Evolutionary conservation across 2,888 invertebrate genomes (phyloP), one percentile per base, ranked within the genome.

Genomic region (Erpobdella octoculata): DNA sequence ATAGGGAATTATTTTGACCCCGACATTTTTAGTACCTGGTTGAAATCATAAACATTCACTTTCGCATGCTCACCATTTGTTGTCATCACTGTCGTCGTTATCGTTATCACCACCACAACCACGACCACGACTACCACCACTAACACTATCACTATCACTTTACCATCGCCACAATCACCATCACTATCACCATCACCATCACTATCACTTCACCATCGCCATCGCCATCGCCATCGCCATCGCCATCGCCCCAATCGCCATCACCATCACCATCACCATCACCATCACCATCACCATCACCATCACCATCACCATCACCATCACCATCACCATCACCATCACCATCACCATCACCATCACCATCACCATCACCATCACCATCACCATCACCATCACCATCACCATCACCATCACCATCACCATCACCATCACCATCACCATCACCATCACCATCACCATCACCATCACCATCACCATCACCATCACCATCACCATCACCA

Each of bases 321-420:
- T 46, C 46, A 71, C 18, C 46, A 71, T 65, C 41, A 65, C 6
- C 46, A 64, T 71, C 38, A 71, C 64, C 41, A 64, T 71, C 41
- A 71, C 64, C 41, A 36, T 64, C 41, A 64, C 64, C 46, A 64
- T 71, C 41, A 64, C 37, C 25, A 64, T 41, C 48, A 71, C 65
- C 31, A 59, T 70, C 37, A 65, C 41, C 46, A 65, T 41, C 31
- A 65, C 46, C 46, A 46, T 71, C 66, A 66, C 64, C 64, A 64
- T 64, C 64, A 64, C 31, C 41, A 38, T 64, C 46, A 64, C 41
- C 64, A 38, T 62, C 64, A 64, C 31, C 41, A 65, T 71, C 62
- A 66, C 65, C 62, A 46, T 71, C 48, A 46, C 35, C 53, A 31
- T 66, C 46, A 71, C 58, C 61, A 58, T 72, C 21, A 71, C 35